Conservation (phyloP, 2,888 invertebrate species). For the Morpho helenor region DNA sequence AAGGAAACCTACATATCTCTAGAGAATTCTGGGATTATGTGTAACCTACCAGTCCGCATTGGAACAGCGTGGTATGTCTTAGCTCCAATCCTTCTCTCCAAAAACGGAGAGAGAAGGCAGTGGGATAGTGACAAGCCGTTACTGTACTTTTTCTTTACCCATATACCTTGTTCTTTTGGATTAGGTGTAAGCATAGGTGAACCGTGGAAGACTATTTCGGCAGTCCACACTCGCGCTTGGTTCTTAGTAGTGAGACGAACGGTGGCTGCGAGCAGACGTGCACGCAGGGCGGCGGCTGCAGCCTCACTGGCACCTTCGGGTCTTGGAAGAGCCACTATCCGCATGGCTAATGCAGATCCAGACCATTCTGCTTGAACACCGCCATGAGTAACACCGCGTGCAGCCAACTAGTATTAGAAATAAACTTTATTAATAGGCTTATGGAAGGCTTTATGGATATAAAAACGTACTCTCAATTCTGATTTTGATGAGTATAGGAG, state of each 20-base stretch:
- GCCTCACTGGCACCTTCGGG: constrained; percentile 70
- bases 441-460: background rate
- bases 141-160: too few relatives aligned
- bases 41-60: too few relatives aligned
- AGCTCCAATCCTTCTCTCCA: too few relatives aligned
- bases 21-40: too few relatives aligned
- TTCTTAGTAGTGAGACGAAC: constrained; percentile 89
- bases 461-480: background rate
- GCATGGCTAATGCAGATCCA: constrained; percentile 90
- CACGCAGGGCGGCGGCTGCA: constrained; percentile 86
- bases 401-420: constrained; percentile 78
- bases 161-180: constrained; percentile 87
- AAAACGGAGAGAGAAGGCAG: too few relatives aligned
- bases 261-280: constrained; percentile 89
- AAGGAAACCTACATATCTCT: too few relatives aligned
- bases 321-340: constrained; percentile 87
- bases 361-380: constrained; percentile 96
- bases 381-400: constrained; percentile 92
- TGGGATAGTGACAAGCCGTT: too few relatives aligned
- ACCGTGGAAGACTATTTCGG: constrained; percentile 92
- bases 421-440: too few relatives aligned
- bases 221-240: constrained; percentile 90
- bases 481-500: background rate
- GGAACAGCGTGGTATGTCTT: too few relatives aligned
- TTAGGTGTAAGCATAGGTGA: constrained; percentile 89